A percentile compares a stretch with the other conserved stretches of the same genome.
Conservation (phyloP, 1,140 invertebrate genomes). For the Battus philenor region DNA sequence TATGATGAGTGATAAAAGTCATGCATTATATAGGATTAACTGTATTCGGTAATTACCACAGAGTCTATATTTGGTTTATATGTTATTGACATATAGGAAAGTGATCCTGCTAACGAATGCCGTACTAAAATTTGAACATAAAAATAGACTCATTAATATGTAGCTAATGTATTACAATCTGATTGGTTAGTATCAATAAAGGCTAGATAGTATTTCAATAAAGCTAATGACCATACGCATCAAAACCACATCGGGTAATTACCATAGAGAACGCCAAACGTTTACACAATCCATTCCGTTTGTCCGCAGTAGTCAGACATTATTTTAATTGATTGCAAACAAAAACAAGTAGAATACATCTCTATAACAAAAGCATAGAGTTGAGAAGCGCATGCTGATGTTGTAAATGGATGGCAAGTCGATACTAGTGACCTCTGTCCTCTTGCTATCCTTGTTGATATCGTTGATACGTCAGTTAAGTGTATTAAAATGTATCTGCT, state of each 20-base stretch:
- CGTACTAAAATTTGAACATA: too few relatives aligned
- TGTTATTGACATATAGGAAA: too few relatives aligned
- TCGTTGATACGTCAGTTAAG: conserved; percentile 2
- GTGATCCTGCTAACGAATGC: too few relatives aligned
- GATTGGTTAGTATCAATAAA: too few relatives aligned
- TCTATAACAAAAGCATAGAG: not conserved
- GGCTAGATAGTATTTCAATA: too few relatives aligned
- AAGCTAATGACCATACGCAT: too few relatives aligned
- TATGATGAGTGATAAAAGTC: too few relatives aligned
- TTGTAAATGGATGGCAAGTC: not conserved
- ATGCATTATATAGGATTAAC: too few relatives aligned
- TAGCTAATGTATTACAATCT: too few relatives aligned
- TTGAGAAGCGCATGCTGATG: not conserved
- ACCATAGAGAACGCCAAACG: conserved; percentile 1
- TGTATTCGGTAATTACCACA: too few relatives aligned
- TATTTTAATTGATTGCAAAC: conserved; percentile 5
- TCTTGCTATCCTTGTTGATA: conserved; percentile 6
- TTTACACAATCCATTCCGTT: conserved; percentile 4
- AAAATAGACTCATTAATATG: too few relatives aligned
- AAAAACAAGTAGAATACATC: not conserved
- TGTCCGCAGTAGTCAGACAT: not conserved
- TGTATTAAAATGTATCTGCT: conserved; percentile 8
- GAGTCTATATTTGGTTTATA: too few relatives aligned
- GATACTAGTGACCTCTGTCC: conserved; percentile 9
- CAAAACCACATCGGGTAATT: not conserved